Evolutionary conservation across 2,888 invertebrate genomes (phyloP).

Genomic region (Poecilus cupreus): DNA sequence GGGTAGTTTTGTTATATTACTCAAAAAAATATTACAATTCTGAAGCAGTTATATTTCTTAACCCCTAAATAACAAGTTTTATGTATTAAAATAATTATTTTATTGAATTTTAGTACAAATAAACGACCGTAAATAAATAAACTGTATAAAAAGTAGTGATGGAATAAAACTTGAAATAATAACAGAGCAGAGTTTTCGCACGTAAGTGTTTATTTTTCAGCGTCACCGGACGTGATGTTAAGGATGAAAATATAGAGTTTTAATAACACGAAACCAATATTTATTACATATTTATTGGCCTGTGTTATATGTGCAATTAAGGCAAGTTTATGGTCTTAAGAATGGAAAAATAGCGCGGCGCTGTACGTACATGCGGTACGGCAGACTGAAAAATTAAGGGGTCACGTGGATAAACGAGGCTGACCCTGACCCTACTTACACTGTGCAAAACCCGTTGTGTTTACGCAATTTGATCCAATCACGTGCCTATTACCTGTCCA

Average conservation of each 20-base stretch:
- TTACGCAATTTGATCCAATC: slow-evolving; percentile 56
- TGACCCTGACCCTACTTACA: slow-evolving; percentile 49
- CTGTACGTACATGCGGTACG: not conserved
- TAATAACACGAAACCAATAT: slow-evolving; percentile 32
- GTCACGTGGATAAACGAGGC: not conserved
- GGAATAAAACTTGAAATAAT: no score
- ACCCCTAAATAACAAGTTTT: no score
- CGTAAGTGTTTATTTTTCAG: not conserved
- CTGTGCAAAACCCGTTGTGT: slow-evolving; percentile 36
- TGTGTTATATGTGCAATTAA: slow-evolving; percentile 6
- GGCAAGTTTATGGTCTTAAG: not conserved
- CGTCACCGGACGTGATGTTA: not conserved
- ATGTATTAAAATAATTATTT: no score
- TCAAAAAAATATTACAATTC: no score
- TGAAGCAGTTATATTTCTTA: no score
- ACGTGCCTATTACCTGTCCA: slow-evolving; percentile 47
- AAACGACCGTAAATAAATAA: no score
- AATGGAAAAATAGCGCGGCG: slow-evolving; percentile 5
- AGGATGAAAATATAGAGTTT: not conserved
- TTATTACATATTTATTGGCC: slow-evolving; percentile 10
- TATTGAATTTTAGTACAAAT: no score
- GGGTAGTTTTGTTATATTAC: no score
- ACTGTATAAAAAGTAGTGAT: no score
- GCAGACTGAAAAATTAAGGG: not conserved
- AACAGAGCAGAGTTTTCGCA: not conserved